Evolutionary conservation across 2,888 invertebrate species (phyloP), one percentile per base, ranked within the genome.

Genomic region (Phaedon cochleariae): DNA sequence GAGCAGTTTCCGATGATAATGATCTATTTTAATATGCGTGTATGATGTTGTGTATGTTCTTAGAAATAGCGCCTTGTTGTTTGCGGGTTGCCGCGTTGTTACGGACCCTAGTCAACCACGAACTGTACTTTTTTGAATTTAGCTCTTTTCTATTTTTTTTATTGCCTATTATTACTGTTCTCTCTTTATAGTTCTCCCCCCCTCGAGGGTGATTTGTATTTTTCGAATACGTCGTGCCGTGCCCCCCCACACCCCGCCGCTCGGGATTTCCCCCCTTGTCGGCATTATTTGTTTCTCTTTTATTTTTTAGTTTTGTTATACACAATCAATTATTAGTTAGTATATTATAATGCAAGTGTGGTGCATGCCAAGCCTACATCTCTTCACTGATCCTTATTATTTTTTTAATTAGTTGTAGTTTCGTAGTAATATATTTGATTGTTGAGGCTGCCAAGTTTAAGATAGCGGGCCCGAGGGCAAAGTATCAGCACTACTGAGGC

Each of bases 371-470:
- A 34, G 83, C 82, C 82, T 82, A 34, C 64, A 62, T 74, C 67
- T 67, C 68, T 70, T 70, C 72, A 69, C 73, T 72, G 67, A 59
- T 64, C 66, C 64, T 70, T 71, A 60, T 72, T 72, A 70, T 75
- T 74, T 70, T 80, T 76, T 79, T 77, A 74, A 78, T 80, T 83
- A 82, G 82, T 83, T 80, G 81, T 82, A 81, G 62, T 55, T 67
- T 72, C 79, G 80, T 78, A 77, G 75, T 75, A 73, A 75, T 75
- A 79, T 80, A 79, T 81, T 82, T 81, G 79, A 82, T 84, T 83
- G 83, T 84, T 84, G 81, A 83, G 83, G 84, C 84, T 84, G 84
- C 84, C 84, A 81, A 83, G 83, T 83, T 82, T 84, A 84, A 84
- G 84, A 84, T 84, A 83, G 73, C 70, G 72, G 74, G 65, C 74